Conservation (phyloP, 2,888 invertebrate species). For the Prenolepis imparis region DNA sequence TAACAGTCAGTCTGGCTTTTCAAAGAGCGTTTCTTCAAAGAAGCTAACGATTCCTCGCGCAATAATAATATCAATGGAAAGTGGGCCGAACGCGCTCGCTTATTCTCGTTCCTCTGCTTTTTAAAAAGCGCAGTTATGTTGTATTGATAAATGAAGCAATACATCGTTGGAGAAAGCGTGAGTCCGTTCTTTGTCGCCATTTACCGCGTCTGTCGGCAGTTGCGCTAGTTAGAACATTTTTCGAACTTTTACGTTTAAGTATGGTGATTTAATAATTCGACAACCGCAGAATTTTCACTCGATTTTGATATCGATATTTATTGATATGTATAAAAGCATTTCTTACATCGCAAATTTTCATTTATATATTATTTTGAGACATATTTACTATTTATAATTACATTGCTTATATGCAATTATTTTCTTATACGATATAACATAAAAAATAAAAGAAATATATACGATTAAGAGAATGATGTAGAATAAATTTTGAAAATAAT, state of each 20-base stretch:
- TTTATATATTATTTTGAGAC: neutral
- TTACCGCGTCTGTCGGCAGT: neutral
- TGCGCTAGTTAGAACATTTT: neutral
- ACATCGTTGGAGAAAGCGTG: neutral
- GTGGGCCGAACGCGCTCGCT: slow-evolving; percentile 13
- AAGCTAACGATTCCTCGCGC: slow-evolving; percentile 54
- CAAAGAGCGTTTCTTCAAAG: slow-evolving; percentile 64
- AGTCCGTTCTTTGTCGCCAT: neutral
- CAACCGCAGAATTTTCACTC: slow-evolving; percentile 6
- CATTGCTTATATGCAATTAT: neutral
- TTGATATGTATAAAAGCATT: slow-evolving; percentile 3
- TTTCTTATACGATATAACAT: neutral
- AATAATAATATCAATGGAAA: slow-evolving; percentile 71
- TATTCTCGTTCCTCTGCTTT: slow-evolving; percentile 25
- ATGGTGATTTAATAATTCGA: neutral
- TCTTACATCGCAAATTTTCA: neutral
- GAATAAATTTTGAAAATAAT: neutral
- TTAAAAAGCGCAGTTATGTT: slow-evolving; percentile 35
- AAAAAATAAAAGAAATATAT: neutral
- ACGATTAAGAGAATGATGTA: neutral
- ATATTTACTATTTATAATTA: neutral
- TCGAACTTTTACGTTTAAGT: neutral
- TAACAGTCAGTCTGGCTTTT: slow-evolving; percentile 55
- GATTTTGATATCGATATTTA: slow-evolving; percentile 13
- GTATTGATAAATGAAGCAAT: slow-evolving; percentile 56